A percentile compares a stretch with the other conserved stretches of the same genome.
Evolutionary conservation across 2,113 vertebrate genomes (phyloP).

Genomic region (Cynoglossus semilaevis): DNA sequence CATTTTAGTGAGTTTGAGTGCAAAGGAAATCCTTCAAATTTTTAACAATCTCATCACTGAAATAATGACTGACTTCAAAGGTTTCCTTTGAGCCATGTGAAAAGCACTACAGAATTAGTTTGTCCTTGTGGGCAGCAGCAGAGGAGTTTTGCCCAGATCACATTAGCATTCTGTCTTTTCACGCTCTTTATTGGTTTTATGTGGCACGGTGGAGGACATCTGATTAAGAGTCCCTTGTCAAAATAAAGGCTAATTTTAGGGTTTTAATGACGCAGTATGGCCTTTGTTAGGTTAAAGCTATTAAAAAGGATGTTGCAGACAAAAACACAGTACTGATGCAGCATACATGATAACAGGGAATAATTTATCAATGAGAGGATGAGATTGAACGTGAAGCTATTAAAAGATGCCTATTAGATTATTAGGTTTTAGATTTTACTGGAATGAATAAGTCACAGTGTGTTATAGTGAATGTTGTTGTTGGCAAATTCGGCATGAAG

Average conservation of each 20-base stretch:
- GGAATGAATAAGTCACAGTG: too few species aligned
- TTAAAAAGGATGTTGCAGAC: background rate
- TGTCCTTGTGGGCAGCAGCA: background rate
- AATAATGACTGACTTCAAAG: background rate
- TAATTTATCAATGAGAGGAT: background rate
- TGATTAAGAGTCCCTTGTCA: constrained; percentile 18
- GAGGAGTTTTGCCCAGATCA: background rate
- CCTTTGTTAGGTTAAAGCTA: background rate
- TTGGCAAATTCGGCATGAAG: too few species aligned
- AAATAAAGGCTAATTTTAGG: constrained; percentile 18
- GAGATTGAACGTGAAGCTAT: background rate
- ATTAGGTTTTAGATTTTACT: background rate
- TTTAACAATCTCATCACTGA: background rate
- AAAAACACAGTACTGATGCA: background rate
- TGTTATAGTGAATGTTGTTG: too few species aligned
- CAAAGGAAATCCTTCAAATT: too few species aligned
- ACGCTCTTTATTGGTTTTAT: background rate
- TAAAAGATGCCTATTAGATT: background rate
- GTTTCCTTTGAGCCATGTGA: background rate
- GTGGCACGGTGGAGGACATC: background rate
- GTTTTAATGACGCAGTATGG: background rate
- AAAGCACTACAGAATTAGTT: background rate
- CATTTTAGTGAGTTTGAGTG: too few species aligned
- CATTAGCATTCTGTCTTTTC: constrained; percentile 4
- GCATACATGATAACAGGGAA: background rate